Conservation (phyloP, 2,797 vertebrate species). For the Semotilus atromaculatus region DNA sequence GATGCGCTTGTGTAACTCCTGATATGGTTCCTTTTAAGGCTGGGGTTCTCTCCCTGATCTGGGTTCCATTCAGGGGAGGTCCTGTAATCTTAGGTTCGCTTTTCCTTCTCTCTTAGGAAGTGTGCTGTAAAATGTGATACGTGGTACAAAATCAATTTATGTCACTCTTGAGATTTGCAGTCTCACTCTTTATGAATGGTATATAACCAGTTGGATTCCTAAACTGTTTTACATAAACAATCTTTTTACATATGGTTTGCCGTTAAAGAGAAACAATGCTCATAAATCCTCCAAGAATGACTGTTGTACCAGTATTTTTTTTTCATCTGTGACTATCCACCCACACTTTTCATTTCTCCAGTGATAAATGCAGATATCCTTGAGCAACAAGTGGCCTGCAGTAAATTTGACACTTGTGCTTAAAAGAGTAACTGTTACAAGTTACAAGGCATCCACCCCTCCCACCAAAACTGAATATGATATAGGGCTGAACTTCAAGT, state of each 20-base stretch:
- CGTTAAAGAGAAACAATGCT: background rate
- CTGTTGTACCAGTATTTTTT: background rate
- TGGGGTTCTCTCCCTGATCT: slow-evolving; percentile 22
- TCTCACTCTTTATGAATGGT: background rate
- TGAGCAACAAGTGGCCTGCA: slow-evolving; percentile 63
- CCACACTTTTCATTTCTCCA: background rate
- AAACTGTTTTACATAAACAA: background rate
- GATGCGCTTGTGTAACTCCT: slow-evolving; percentile 38
- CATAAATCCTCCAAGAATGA: background rate
- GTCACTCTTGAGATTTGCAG: background rate
- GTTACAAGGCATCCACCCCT: slow-evolving; percentile 48
- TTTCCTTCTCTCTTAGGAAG: background rate
- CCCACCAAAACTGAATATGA: slow-evolving; percentile 2
- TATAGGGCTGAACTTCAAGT: background rate
- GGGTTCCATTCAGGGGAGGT: slow-evolving; percentile 51
- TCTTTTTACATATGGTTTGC: background rate
- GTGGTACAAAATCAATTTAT: background rate
- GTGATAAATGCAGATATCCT: slow-evolving; percentile 55
- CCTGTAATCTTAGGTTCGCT: slow-evolving; percentile 21
- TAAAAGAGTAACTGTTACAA: slow-evolving; percentile 58
- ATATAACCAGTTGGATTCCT: background rate
- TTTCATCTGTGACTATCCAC: background rate
- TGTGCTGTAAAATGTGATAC: slow-evolving; percentile 3
- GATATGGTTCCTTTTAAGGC: slow-evolving; percentile 41
- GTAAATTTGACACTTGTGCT: slow-evolving; percentile 69